Conservation (phyloP, 2,888 invertebrate species). For the Lymantria dispar region DNA sequence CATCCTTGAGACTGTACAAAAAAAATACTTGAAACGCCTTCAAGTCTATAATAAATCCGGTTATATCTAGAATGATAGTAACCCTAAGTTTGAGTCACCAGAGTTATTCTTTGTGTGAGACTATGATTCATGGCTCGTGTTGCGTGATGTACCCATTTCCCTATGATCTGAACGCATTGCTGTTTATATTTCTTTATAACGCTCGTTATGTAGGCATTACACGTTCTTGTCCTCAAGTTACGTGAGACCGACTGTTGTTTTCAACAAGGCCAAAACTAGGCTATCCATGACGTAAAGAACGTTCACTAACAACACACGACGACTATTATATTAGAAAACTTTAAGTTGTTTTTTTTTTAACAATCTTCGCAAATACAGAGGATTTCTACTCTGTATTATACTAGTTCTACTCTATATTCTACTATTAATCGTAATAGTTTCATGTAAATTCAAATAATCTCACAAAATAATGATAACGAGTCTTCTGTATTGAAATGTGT, state of each 20-base stretch:
- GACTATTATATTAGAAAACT: no score
- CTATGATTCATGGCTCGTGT: constrained; percentile 51
- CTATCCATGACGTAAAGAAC: not conserved
- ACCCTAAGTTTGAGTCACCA: constrained; percentile 34
- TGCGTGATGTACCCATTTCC: constrained; percentile 59
- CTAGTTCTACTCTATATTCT: no score
- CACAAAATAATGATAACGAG: no score
- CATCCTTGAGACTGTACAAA: constrained; percentile 16
- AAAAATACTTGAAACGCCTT: constrained; percentile 15
- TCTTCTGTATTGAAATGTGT: no score
- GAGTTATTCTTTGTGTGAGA: constrained; percentile 9
- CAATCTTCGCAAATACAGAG: no score
- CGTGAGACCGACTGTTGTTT: not conserved
- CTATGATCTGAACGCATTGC: constrained; percentile 47
- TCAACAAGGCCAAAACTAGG: not conserved
- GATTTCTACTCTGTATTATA: no score
- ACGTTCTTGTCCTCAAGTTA: constrained; percentile 15
- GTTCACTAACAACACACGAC: no score
- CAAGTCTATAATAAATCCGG: constrained; percentile 28
- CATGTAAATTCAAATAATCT: no score
- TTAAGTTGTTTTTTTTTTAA: no score
- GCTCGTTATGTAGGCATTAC: constrained; percentile 38
- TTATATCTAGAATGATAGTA: constrained; percentile 27
- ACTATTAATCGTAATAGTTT: no score
- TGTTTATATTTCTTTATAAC: constrained; percentile 44